Evolutionary conservation across 1,140 invertebrate species (phyloP), one percentile per base, ranked within the genome.

Genomic region (Amyelois transitella): DNA sequence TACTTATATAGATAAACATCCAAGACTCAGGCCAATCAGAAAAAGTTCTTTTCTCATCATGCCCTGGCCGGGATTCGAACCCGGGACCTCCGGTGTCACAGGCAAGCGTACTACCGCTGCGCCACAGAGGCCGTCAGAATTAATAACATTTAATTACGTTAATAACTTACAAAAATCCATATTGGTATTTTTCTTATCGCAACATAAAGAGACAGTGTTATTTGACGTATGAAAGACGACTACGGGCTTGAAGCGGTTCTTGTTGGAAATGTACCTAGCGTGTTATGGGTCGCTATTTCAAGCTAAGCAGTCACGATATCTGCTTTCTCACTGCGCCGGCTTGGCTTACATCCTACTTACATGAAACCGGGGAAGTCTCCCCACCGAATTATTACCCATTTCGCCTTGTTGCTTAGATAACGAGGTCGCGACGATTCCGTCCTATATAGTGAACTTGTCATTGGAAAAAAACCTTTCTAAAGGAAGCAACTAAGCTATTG

Each of bases 221-320:
- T 61, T 53, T 74, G 75, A 69, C 76, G 76, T 75, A 72, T 72
- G 69, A 70, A 70, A 77, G 68, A 56, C 73, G 64, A 84, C 81
- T 80, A 78, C 54, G 63, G 66, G 56, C 55, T n/a, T 50, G 59
- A 73, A 58, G 75, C 76, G 77, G 69, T 65, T 66, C 62, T 66
- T 64, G 64, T 72, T 69, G 44, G 60, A 69, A 67, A 62, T 60
- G 60, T 86, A 79, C 21, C 51, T 12, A 82, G 81, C 82, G 81
- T 87, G 81, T 73, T 77, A 60, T 48, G 66, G 71, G 64, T 69
- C 69, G 73, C 66, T 81, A 79, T 81, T 80, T 75, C 74, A 75
- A 60, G 62, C 72, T 74, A 60, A 66, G 66, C 53, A 77, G 75
- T 81, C 82, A 84, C 84, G 83, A 86, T 75, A 20, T 72, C 72